Conservation (phyloP, 1,140 invertebrate species). For the Magallana gigas region DNA sequence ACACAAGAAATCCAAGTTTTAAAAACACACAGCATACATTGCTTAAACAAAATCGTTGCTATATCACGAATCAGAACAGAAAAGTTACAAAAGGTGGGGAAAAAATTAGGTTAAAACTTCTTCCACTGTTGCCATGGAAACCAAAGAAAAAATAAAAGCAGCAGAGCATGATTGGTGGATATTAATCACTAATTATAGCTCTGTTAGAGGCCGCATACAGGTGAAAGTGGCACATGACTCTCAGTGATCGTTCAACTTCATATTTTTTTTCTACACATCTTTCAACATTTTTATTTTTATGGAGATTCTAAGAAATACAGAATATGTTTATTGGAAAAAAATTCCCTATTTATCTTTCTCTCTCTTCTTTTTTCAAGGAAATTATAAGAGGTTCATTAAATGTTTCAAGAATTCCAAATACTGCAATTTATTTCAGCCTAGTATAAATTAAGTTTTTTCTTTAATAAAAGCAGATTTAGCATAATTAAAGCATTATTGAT, state of each 20-base stretch:
- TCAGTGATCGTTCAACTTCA: no score
- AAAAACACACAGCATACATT: background rate
- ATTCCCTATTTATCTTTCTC: no score
- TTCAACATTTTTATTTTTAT: no score
- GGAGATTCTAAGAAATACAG: no score
- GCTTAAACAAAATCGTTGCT: background rate
- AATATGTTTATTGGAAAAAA: no score
- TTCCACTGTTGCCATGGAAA: background rate
- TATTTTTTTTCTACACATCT: no score
- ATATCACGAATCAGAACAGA: background rate
- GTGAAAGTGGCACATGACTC: no score
- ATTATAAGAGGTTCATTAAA: no score
- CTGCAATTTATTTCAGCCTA: no score
- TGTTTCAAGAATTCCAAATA: no score
- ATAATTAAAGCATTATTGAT: background rate
- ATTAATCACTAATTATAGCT: constrained; percentile 9
- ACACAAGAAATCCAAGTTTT: background rate
- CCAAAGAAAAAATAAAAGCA: constrained; percentile 22
- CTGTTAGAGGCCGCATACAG: background rate
- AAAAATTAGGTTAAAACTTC: background rate
- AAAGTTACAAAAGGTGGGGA: background rate
- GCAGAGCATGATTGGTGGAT: constrained; percentile 3
- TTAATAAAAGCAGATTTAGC: background rate
- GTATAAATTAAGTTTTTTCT: no score
- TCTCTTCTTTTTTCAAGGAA: no score